Evolutionary conservation across 1,140 invertebrate species (phyloP).

Genomic region (Cephus cinctus): DNA sequence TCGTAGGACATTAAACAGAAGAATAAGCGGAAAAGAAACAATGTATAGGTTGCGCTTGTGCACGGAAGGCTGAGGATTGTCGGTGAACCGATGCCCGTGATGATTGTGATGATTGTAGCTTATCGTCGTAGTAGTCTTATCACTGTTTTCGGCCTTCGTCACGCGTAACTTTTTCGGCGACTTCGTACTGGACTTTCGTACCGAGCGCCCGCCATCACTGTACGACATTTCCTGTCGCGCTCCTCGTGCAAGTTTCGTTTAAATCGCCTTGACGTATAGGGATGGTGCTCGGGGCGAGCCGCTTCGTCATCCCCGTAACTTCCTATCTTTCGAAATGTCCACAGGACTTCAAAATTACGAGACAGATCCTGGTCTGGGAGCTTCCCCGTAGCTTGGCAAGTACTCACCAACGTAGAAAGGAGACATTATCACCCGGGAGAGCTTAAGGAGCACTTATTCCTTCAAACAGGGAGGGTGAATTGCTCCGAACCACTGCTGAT

Average conservation of each 20-base stretch:
- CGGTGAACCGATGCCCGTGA: conserved; percentile 37
- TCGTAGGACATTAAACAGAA: conserved; percentile 78
- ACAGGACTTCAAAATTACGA: too few relatives aligned
- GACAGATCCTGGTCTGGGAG: too few relatives aligned
- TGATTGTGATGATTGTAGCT: conserved; percentile 42
- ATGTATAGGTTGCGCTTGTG: conserved; percentile 84
- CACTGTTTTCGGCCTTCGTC: conserved; percentile 50
- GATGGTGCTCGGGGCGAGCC: conserved; percentile 9
- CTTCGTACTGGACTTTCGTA: conserved; percentile 51
- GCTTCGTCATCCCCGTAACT: conserved; percentile 31
- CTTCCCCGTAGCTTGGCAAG: too few relatives aligned
- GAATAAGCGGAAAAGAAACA: conserved; percentile 81
- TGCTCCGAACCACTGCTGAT: too few relatives aligned
- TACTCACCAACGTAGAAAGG: too few relatives aligned
- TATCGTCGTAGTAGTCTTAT: conserved; percentile 46
- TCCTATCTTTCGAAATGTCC: too few relatives aligned
- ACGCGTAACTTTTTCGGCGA: conserved; percentile 55
- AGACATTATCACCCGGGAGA: too few relatives aligned
- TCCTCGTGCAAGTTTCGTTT: conserved; percentile 13
- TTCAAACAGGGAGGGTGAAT: too few relatives aligned
- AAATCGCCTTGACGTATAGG: conserved; percentile 8
- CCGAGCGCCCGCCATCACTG: conserved; percentile 56
- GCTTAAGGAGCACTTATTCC: too few relatives aligned
- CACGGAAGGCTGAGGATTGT: conserved; percentile 64
- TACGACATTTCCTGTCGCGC: conserved; percentile 50